Conservation (phyloP, 2,888 invertebrate species). For the Ochlodes sylvanus region DNA sequence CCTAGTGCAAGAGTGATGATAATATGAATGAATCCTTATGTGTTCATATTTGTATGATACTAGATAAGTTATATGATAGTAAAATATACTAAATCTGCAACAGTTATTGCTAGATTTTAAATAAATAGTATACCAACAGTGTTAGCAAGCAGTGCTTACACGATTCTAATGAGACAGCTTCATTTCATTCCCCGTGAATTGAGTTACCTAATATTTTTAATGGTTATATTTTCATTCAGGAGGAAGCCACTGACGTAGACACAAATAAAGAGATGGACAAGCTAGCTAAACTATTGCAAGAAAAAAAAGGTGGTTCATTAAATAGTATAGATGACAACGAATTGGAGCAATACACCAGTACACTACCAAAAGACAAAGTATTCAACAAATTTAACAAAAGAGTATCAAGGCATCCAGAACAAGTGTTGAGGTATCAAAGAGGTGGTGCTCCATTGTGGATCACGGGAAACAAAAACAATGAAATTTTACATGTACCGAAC, state of each 20-base stretch:
- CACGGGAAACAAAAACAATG: conserved; percentile 81
- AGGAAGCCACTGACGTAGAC: conserved; percentile 71
- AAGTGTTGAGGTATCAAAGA: conserved; percentile 92
- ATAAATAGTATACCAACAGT: too few species aligned
- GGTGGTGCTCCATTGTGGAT: conserved; percentile 94
- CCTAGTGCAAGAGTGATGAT: too few species aligned
- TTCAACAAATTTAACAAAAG: conserved; percentile 92
- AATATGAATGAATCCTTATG: too few species aligned
- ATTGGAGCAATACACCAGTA: conserved; percentile 87
- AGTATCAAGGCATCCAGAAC: conserved; percentile 89
- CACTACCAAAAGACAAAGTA: conserved; percentile 88
- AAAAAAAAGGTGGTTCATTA: conserved; percentile 87
- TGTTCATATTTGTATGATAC: too few species aligned
- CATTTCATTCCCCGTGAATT: too few species aligned
- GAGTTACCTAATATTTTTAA: too few species aligned
- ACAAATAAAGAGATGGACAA: conserved; percentile 79
- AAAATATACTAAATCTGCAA: too few species aligned
- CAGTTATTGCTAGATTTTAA: too few species aligned
- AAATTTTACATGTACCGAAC: conserved; percentile 85
- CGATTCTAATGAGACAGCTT: too few species aligned
- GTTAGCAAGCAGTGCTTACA: too few species aligned
- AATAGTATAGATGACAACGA: conserved; percentile 87
- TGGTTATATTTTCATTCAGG: conserved; percentile 48
- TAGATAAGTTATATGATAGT: too few species aligned
- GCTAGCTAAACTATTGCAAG: conserved; percentile 75